These are phyloP conservation scores for Epirrhoe alternata DNA, from an alignment of 2,888 invertebrate species.

Conservation along the genomic window DNA sequence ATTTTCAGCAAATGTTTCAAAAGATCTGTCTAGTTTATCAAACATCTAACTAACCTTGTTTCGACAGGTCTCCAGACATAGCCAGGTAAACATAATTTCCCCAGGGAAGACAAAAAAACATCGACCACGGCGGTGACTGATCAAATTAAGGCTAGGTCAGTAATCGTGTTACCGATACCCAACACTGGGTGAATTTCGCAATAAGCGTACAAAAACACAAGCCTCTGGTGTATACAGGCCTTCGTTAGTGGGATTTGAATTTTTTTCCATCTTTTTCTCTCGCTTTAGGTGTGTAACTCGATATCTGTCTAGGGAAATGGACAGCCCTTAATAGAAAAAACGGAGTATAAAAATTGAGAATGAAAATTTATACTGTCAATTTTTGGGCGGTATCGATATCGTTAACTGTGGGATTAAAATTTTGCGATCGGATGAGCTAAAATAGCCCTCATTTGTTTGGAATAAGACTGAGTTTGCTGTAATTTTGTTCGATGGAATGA, in stretches of 20 bases:
- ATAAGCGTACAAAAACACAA: constrained; percentile 76
- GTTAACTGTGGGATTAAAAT: constrained; percentile 46
- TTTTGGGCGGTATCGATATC: constrained; percentile 59
- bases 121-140: constrained; percentile 68
- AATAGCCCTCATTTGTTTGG: constrained; percentile 24
- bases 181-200: constrained; percentile 75
- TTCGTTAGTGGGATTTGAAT: constrained; percentile 80
- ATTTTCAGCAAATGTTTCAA: too few relatives aligned
- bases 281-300: constrained; percentile 76
- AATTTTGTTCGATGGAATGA: constrained; percentile 32
- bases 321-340: constrained; percentile 80
- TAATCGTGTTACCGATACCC: constrained; percentile 83
- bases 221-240: constrained; percentile 76
- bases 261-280: constrained; percentile 51
- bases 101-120: constrained; percentile 67
- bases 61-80: constrained; percentile 46
- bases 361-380: constrained; percentile 74
- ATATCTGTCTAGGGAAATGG: constrained; percentile 71
- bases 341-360: constrained; percentile 68
- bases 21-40: neutral
- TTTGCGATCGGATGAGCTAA: constrained; percentile 23
- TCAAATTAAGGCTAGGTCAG: constrained; percentile 83
- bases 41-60: constrained; percentile 7
- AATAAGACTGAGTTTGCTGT: constrained; percentile 26
- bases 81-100: constrained; percentile 65